Evolutionary conservation across 2,888 invertebrate species (phyloP).

Genomic region (Eudemis profundana): DNA sequence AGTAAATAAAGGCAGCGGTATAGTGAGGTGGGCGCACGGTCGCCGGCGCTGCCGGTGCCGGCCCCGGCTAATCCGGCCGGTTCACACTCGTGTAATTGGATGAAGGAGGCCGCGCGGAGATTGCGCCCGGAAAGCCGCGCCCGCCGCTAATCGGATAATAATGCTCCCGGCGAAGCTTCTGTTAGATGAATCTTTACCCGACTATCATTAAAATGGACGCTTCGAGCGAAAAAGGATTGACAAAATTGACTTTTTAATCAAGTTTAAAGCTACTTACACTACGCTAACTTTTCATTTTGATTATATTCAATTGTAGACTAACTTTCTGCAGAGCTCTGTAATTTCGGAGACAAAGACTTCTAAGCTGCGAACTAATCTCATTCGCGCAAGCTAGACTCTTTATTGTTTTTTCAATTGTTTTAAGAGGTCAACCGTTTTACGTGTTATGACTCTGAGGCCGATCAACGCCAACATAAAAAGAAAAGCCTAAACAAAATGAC

Average conservation of each 20-base stretch:
- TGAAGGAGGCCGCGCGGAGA: conserved; percentile 76
- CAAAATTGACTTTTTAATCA: not conserved
- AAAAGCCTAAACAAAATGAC: conserved; percentile 49
- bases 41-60: conserved; percentile 54
- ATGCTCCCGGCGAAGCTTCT: conserved; percentile 60
- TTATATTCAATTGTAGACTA: not conserved
- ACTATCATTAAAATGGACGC: conserved; percentile 23
- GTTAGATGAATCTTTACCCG: conserved; percentile 32
- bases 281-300: not conserved
- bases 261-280: not conserved
- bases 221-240: conserved; percentile 11
- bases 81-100: conserved; percentile 82
- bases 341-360: conserved; percentile 14
- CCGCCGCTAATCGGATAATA: conserved; percentile 79
- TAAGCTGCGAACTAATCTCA: conserved; percentile 10
- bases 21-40: conserved; percentile 43
- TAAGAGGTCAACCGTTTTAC: conserved; percentile 47
- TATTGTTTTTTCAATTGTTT: conserved; percentile 15
- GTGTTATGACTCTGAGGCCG: conserved; percentile 47
- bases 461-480: conserved; percentile 51
- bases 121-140: conserved; percentile 67
- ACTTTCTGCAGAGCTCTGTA: not conserved
- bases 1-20: not conserved
- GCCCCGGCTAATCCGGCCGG: conserved; percentile 73
- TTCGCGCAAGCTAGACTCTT: not conserved